These are phyloP conservation scores for Scylla paramamosain DNA, from an alignment of 1,140 invertebrate genomes.

Conservation along the genomic window DNA sequence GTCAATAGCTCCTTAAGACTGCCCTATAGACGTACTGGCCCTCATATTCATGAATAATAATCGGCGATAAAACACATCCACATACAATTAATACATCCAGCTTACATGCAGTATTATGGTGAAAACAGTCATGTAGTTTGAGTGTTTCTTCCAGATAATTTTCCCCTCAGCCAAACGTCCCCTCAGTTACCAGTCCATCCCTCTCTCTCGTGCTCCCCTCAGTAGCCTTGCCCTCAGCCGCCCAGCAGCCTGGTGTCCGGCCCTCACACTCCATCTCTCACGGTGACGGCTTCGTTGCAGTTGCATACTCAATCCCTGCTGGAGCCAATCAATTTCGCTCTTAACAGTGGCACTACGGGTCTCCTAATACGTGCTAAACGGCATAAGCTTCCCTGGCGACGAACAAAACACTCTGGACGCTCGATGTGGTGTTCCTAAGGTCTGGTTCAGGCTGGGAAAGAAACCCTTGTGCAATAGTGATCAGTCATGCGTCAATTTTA, in stretches of 20 bases:
- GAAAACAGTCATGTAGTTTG: not conserved
- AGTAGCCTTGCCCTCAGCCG: not conserved
- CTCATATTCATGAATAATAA: too few relatives aligned
- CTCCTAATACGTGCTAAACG: slow-evolving; percentile 71
- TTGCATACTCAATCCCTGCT: slow-evolving; percentile 74
- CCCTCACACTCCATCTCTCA: slow-evolving; percentile 61
- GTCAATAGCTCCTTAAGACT: too few relatives aligned
- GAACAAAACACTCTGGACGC: slow-evolving; percentile 27
- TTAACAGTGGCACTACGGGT: slow-evolving; percentile 65
- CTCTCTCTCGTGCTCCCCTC: not conserved
- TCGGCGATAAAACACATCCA: not conserved
- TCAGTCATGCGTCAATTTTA: slow-evolving; percentile 74
- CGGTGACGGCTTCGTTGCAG: slow-evolving; percentile 66
- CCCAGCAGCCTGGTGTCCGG: not conserved
- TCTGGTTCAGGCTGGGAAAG: slow-evolving; percentile 25
- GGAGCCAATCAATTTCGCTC: slow-evolving; percentile 74
- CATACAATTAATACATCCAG: not conserved
- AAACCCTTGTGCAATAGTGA: slow-evolving; percentile 61
- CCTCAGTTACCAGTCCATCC: not conserved
- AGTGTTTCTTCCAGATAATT: not conserved
- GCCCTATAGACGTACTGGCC: too few relatives aligned
- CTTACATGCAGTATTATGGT: not conserved
- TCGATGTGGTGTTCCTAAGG: not conserved
- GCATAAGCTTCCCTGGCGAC: slow-evolving; percentile 46
- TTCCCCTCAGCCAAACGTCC: not conserved